Evolutionary conservation across 2,113 vertebrate genomes (phyloP), one percentile per base, ranked within the genome.

Genomic region (Etheostoma cragini): DNA sequence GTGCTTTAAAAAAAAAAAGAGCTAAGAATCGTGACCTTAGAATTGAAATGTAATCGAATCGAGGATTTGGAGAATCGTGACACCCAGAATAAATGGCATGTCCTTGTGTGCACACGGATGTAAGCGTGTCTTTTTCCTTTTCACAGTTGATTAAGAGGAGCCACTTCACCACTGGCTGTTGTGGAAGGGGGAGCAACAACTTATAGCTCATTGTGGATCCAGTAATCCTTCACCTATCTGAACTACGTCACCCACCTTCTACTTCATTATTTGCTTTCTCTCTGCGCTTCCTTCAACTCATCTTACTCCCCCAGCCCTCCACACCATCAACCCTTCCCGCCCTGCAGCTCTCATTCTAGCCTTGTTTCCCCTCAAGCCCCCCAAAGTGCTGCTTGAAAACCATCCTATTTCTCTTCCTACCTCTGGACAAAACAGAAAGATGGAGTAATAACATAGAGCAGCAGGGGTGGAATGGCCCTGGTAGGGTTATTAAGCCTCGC

Each of bases 401-500:
- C 84, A 82, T 67, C 81, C 79, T 54, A 68, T 83, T 83, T 85
- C 73, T 78, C 82, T 79, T 71, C 64, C 81, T 69, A 84, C 85
- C 45, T 85, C 75, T 82, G 88, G 85, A 90, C 86, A 85, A 85
- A 89, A 68, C 77, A 81, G 81, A 85, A n/a, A 64, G 72, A 80
- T 71, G 80, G 89, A 78, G 83, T 88, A 90, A 93, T 88, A 93
- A 88, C 86, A 72, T 49, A n/a, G 82, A 90, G 84, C 89, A 89
- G 90, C 87, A 81, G 90, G 88, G 89, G 87, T 77, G 77, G 86
- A 73, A 82, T 66, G 75, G 83, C 64, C 67, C 76, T 58, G 33
- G 83, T 90, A 54, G 88, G 88, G 88, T 88, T 87, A 92, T 92
- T 90, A 87, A 85, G 79, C 76, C 89, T 89, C 85, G 80, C 89